These are phyloP conservation scores for Amphipoea oculea DNA, from an alignment of 2,888 invertebrate species.

Conservation along the genomic window DNA sequence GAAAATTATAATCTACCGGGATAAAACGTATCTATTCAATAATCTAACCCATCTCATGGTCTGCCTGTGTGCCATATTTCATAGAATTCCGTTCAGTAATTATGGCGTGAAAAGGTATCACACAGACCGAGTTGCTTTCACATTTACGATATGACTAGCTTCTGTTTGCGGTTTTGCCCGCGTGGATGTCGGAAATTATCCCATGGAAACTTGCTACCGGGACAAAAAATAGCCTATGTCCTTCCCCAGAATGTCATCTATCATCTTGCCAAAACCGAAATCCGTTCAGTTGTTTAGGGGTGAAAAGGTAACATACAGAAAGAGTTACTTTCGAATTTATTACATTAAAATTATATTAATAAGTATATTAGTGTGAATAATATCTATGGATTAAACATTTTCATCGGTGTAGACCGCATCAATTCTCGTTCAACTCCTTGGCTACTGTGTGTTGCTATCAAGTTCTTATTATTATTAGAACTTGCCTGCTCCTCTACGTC, in stretches of 20 bases:
- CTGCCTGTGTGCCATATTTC: background rate
- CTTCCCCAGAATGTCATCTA: background rate
- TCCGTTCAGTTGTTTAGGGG: background rate
- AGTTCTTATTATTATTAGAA: background rate
- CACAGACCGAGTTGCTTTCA: too few species aligned
- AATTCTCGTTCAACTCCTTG: background rate
- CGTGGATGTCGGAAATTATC: background rate
- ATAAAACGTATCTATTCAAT: background rate
- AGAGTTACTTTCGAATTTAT: background rate
- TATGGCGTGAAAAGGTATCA: background rate
- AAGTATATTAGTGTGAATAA: background rate
- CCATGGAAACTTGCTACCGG: background rate
- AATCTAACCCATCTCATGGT: background rate
- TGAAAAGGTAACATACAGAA: background rate
- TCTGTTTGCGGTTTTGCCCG: background rate
- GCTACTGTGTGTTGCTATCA: background rate
- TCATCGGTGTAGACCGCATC: background rate
- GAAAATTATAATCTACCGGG: too few species aligned
- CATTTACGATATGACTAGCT: too few species aligned
- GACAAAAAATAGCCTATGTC: background rate
- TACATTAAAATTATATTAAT: background rate
- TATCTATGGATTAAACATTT: background rate
- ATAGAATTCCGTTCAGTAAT: background rate
- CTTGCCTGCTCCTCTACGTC: too few species aligned
- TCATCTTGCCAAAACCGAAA: background rate